These are phyloP conservation scores for Meta bourneti DNA, from an alignment of 2,888 invertebrate species.

Conservation along the genomic window DNA sequence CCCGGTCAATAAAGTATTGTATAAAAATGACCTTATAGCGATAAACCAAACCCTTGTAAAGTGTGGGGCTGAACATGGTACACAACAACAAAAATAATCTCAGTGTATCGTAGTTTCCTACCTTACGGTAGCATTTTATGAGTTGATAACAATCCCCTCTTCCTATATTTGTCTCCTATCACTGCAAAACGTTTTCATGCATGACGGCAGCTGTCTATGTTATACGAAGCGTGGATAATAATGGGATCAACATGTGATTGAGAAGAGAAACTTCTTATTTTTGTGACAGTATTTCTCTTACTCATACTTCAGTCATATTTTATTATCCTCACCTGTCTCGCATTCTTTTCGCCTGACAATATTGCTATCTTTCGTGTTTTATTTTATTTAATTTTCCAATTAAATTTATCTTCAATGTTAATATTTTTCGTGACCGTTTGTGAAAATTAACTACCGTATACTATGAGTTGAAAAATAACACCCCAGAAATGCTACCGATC, in stretches of 20 bases:
- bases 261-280: not conserved
- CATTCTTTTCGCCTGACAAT: not conserved
- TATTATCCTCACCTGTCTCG: constrained; percentile 20
- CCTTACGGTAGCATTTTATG: not conserved
- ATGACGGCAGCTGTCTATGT: constrained; percentile 26
- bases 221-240: constrained; percentile 24
- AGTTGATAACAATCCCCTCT: not conserved
- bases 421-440: too few species aligned
- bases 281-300: constrained; percentile 1
- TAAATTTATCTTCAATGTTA: too few species aligned
- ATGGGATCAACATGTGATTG: constrained; percentile 13
- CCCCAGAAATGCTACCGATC: too few species aligned
- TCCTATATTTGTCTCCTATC: not conserved
- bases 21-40: too few species aligned
- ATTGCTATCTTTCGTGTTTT: not conserved
- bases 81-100: too few species aligned
- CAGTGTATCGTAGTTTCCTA: too few species aligned
- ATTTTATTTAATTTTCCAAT: not conserved
- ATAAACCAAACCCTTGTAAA: too few species aligned
- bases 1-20: too few species aligned
- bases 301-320: not conserved
- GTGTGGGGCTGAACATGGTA: too few species aligned
- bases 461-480: too few species aligned
- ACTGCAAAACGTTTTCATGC: constrained; percentile 23
- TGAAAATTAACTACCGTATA: too few species aligned